Base-by-base conservation (phyloP, 2,797 vertebrate genomes). In the Phataginus tricuspis region DNA sequence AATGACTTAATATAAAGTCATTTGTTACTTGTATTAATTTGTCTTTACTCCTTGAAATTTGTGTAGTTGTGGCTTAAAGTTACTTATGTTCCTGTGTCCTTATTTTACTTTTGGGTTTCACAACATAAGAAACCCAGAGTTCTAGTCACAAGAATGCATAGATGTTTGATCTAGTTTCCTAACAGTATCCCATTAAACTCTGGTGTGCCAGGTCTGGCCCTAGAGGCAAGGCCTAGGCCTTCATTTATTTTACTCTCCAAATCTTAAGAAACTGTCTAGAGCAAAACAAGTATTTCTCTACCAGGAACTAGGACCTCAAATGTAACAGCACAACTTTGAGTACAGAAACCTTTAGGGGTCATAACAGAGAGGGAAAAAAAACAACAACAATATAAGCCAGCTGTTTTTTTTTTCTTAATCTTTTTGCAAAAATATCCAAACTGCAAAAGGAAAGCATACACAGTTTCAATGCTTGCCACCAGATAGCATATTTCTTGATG, bases 31-130 rank as follows among this genome's bases (percentile, higher is more conserved):
- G 16, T 84, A n/a, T 83, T 77, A 39, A 3, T 27, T 96, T 86
- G 55, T 91, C 53, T 69, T 2, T 68, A 72, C 39, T 96, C 90
- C 57, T 31, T 95, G 95, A 80, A 77, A 93, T 90, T 87, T 68
- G 29, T 94, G 39, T 94, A 75, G 64, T 91, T 98, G 71, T 84
- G 75, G 63, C 82, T 94, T n/a, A 29, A 72, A 96, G 91, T 97
- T 96, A 83, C 61, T 95, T 1, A 4, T 74, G 72, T 90, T 96
- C 84, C 82, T 97, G 27, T 92, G 27, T 92, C 74, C 51, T 95
- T 86, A 59, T 55, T 83, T 74, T 74, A 88, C 51, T 77, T 93
- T 9, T 1, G 4, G n/a, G 23, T 91, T 87, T 85, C 79, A 14
- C 51, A 96, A 1, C 61, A 85, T 39, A 39, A 39, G 39, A 39